Conservation (phyloP, 2,113 vertebrate genomes). For the Myiopsitta monachus region DNA sequence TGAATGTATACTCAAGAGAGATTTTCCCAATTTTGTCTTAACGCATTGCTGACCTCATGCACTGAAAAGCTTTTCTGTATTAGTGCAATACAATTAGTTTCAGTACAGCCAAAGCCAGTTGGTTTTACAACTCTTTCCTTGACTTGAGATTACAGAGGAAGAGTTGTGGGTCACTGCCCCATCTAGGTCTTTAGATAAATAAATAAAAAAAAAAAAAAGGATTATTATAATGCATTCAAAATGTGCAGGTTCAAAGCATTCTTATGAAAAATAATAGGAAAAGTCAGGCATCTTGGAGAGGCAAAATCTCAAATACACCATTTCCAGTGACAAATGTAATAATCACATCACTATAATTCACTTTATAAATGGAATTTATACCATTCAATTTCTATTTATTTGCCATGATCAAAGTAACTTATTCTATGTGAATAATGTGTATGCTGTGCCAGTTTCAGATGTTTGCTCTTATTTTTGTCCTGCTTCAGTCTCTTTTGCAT, state of each 20-base stretch:
- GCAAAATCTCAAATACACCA: not conserved
- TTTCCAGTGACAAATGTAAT: not conserved
- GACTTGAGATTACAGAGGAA: not conserved
- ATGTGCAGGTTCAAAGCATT: not conserved
- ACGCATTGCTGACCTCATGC: not conserved
- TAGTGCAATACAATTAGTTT: not conserved
- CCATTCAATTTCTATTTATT: conserved; percentile 19
- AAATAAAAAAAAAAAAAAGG: not conserved
- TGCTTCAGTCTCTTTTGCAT: not conserved
- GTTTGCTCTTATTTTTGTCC: conserved; percentile 1
- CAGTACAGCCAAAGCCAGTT: not conserved
- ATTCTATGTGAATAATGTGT: not conserved
- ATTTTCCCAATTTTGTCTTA: not conserved
- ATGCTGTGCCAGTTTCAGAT: not conserved
- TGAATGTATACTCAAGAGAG: not conserved
- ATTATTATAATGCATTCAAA: not conserved
- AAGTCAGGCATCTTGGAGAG: conserved; percentile 8
- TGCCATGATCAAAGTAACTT: not conserved
- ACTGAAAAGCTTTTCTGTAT: not conserved
- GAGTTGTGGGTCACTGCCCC: not conserved
- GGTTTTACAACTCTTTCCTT: not conserved
- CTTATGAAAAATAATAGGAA: not conserved
- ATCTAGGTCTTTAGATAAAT: not conserved
- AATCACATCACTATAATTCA: not conserved
- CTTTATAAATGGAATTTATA: conserved; percentile 14